These are phyloP conservation scores for Parnassius smintheus DNA, from an alignment of 2,888 invertebrate genomes.

Conservation along the genomic window DNA sequence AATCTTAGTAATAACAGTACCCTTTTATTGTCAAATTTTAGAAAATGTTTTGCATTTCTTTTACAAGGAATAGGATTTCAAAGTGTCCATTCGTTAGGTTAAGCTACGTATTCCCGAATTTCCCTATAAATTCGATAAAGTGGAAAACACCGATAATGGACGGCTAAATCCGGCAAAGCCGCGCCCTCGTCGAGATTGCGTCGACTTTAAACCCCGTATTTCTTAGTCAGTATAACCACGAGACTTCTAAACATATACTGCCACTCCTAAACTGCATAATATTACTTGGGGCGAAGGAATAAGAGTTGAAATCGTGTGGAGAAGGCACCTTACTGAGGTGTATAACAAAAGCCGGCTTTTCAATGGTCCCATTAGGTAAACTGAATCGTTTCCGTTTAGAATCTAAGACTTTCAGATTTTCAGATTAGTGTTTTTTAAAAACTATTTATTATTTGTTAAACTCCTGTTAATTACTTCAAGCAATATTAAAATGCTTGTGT, in stretches of 20 bases:
- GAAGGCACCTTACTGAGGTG: neutral
- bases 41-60: too few species aligned
- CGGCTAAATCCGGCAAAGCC: conserved; percentile 21
- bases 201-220: conserved; percentile 19
- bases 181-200: conserved; percentile 16
- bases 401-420: neutral
- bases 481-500: too few species aligned
- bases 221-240: conserved; percentile 16
- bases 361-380: conserved; percentile 10
- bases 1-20: too few species aligned
- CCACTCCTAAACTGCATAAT: neutral
- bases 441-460: too few species aligned
- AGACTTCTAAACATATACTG: conserved; percentile 1
- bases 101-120: conserved; percentile 14
- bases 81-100: conserved; percentile 17
- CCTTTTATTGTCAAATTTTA: too few species aligned
- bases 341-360: neutral
- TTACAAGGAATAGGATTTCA: neutral
- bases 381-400: conserved; percentile 11
- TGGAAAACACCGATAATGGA: conserved; percentile 21
- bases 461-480: too few species aligned
- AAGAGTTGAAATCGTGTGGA: conserved; percentile 7
- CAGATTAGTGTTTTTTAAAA: too few species aligned
- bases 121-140: conserved; percentile 26
- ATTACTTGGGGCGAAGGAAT: neutral